Percentiles rank a stretch among this genome's conserved stretches.
Evolutionary conservation across 64 coral and sea anemone species (phyloP).

Genomic region (Trachythela sp.): DNA sequence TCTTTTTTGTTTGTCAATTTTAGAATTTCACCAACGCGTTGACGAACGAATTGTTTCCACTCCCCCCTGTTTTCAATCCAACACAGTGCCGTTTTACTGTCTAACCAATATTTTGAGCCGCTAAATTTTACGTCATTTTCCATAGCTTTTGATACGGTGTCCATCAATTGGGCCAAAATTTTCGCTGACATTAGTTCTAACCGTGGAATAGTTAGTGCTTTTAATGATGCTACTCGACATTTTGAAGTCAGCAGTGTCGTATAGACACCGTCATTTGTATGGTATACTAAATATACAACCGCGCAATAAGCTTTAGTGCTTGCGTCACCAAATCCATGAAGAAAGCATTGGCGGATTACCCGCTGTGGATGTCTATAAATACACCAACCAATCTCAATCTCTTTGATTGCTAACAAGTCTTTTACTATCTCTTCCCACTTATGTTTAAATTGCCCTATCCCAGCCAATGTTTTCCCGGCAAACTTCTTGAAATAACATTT

Average conservation of each 20-base stretch:
- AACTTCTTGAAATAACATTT: no score
- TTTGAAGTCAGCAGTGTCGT: not conserved
- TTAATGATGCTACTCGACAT: not conserved
- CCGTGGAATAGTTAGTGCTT: not conserved
- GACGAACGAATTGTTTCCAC: not conserved
- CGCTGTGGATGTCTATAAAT: no score
- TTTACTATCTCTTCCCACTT: not conserved
- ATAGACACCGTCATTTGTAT: not conserved
- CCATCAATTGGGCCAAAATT: not conserved
- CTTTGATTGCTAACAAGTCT: not conserved
- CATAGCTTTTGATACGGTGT: slow-evolving; percentile 20
- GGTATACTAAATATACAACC: not conserved
- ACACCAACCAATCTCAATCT: no score
- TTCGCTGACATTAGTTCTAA: not conserved
- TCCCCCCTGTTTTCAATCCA: not conserved
- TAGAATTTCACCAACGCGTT: not conserved
- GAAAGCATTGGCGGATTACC: not conserved
- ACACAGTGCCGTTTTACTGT: slow-evolving; percentile 7
- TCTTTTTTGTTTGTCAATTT: slow-evolving; percentile 7
- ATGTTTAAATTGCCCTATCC: not conserved
- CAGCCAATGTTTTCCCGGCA: no score
- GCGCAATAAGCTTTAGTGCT: not conserved
- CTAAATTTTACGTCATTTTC: not conserved
- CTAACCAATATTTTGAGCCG: not conserved
- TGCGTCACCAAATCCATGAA: not conserved